phyloP scores from a whole-genome alignment of 2,113 vertebrate species.

The Anguilla japonica region DNA sequence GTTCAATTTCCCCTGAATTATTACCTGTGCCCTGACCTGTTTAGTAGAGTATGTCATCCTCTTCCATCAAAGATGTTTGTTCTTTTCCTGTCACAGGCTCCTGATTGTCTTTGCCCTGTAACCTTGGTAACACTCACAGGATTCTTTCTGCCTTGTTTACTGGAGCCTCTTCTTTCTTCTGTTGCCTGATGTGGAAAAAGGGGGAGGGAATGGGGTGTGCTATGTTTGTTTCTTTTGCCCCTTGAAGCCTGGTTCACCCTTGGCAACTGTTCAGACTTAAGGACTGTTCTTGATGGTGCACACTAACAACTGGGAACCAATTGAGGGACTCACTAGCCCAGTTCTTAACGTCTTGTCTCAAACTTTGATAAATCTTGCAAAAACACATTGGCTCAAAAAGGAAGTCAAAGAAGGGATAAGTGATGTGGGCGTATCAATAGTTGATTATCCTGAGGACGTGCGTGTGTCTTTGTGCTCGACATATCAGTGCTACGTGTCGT shows the following conservation, averaged over 20 bases:
- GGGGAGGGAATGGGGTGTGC: neutral
- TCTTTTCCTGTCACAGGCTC: neutral
- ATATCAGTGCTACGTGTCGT: neutral
- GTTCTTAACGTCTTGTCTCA: too few species aligned
- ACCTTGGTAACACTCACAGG: neutral
- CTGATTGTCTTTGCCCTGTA: neutral
- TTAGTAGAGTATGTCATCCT: neutral
- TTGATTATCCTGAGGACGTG: too few species aligned
- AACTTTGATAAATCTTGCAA: too few species aligned
- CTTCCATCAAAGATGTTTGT: neutral
- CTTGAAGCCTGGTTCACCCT: too few species aligned
- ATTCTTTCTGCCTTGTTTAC: neutral
- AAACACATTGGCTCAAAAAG: too few species aligned
- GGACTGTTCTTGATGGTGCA: too few species aligned
- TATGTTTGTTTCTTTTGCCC: neutral
- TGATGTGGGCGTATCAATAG: neutral
- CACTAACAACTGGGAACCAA: too few species aligned
- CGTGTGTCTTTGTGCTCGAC: too few species aligned
- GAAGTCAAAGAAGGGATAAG: neutral
- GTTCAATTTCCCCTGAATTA: neutral
- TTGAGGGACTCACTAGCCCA: too few species aligned
- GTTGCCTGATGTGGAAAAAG: neutral
- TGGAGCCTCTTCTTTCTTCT: neutral
- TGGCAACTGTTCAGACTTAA: too few species aligned
- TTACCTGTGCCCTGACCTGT: neutral